Conservation (phyloP, 2,113 vertebrate species). For the Steatornis caripensis region DNA sequence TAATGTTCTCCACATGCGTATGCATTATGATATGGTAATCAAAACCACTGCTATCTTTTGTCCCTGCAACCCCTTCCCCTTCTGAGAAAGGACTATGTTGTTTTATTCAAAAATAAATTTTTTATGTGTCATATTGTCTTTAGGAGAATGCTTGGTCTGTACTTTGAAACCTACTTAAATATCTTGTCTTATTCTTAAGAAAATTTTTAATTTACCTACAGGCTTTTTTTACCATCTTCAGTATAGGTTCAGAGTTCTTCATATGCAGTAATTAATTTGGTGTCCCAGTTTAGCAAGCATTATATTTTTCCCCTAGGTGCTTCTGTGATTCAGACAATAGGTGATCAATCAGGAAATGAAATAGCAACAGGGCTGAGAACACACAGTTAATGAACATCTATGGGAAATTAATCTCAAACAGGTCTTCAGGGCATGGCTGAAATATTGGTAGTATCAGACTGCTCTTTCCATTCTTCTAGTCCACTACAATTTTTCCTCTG, state of each 20-base stretch:
- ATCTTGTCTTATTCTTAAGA: background rate
- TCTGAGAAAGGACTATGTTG: background rate
- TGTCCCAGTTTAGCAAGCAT: background rate
- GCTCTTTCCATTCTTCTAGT: background rate
- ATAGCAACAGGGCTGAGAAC: background rate
- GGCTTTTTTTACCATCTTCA: background rate
- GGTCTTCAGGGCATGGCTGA: background rate
- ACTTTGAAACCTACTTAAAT: background rate
- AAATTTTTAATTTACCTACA: background rate
- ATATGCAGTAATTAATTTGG: background rate
- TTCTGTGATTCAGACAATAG: background rate
- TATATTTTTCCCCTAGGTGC: background rate
- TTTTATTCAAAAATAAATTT: background rate
- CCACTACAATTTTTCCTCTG: background rate
- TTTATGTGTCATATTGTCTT: background rate
- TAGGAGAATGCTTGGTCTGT: background rate
- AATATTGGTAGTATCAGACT: background rate
- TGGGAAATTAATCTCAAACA: background rate
- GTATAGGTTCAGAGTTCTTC: background rate
- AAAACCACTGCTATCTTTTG: background rate
- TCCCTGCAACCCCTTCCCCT: background rate
- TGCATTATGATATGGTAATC: background rate
- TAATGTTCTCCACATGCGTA: background rate
- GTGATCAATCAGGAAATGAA: background rate
- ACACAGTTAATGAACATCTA: background rate